Evolutionary conservation across 1,140 invertebrate genomes (phyloP), one percentile per base, ranked within the genome.

Genomic region (Aporrectodea caliginosa): DNA sequence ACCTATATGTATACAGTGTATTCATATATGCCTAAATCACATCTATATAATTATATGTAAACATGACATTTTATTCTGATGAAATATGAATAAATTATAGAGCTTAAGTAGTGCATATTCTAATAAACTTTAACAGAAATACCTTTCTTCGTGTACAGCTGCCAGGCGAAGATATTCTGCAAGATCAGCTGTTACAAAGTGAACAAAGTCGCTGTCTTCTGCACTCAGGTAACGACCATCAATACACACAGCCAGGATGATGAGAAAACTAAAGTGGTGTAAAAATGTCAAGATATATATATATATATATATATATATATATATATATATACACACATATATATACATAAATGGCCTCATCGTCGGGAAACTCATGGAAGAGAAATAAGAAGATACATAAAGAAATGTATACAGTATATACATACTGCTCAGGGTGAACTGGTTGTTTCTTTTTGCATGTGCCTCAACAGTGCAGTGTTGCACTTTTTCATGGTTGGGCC

Each of bases 241-340:
- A 16, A 84, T 16, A 69, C 78, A 82, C n/a, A 77, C 68, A 79
- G 84, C 84, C 84, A 85, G 83, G 43, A 74, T 83, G 82, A 14
- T 34, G 73, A 72, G 2, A 27, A 27, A 6, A 27, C 27, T 72
- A 27, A 27, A 72, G 27, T 32, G 2, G 6, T 12, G 32, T 29
- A 6, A 72, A 72, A 29, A n/a, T n/a, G n/a, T n/a, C n/a, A n/a
- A n/a, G n/a, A n/a, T n/a, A n/a, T n/a, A n/a, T n/a, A n/a, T n/a
- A n/a, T n/a, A n/a, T n/a, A n/a, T n/a, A n/a, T n/a, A n/a, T n/a
- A n/a, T n/a, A n/a, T n/a, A n/a, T n/a, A n/a, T n/a, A n/a, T n/a
- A n/a, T n/a, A n/a, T n/a, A n/a, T n/a, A n/a, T n/a, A n/a, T n/a
- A n/a, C n/a, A n/a, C n/a, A n/a, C n/a, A n/a, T n/a, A n/a, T n/a